These are phyloP conservation scores for Episyrphus balteatus DNA, from an alignment of 1,140 invertebrate genomes.

Conservation along the genomic window DNA sequence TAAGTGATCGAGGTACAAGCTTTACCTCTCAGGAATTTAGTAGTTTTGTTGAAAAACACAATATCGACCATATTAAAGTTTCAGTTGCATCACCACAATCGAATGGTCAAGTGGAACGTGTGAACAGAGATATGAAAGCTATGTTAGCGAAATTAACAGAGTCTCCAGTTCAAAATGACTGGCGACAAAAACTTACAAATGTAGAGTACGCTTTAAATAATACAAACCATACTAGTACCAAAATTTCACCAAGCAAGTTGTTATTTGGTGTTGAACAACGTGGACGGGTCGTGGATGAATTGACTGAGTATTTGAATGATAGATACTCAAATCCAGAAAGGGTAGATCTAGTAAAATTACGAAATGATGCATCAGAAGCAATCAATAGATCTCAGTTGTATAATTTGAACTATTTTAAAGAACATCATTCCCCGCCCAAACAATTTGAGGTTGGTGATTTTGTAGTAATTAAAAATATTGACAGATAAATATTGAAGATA, in stretches of 20 bases:
- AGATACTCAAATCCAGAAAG: background rate
- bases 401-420: background rate
- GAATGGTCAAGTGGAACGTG: background rate
- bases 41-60: background rate
- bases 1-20: background rate
- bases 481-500: background rate
- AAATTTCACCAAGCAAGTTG: background rate
- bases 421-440: background rate
- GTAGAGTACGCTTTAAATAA: slow-evolving; percentile 2
- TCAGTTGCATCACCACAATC: background rate
- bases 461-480: background rate
- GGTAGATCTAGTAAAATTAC: background rate
- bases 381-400: background rate
- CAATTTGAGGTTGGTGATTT: background rate
- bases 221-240: background rate
- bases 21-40: background rate
- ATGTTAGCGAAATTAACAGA: background rate
- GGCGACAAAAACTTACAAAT: background rate
- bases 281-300: background rate
- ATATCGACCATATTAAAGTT: background rate
- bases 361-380: background rate
- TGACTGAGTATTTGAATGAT: background rate
- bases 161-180: background rate
- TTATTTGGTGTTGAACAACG: background rate
- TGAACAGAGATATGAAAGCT: background rate